phyloP scores from a whole-genome alignment of 2,888 invertebrate species.

The Tribolium freemani region DNA sequence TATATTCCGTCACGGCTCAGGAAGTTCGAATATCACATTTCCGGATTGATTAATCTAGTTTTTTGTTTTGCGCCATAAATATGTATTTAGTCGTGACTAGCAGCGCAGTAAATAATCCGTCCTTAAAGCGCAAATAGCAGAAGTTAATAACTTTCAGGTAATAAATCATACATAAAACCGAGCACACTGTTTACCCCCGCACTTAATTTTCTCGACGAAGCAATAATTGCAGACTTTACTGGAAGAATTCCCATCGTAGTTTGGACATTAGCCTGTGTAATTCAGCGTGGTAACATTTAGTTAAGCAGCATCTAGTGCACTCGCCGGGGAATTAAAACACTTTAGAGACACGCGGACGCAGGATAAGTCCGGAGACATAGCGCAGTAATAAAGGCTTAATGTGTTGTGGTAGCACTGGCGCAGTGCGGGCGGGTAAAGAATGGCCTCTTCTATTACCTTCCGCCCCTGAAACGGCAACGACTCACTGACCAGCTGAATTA shows the following conservation, averaged over 20 bases:
- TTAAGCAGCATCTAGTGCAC: slow-evolving; percentile 52
- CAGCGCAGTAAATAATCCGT: slow-evolving; percentile 21
- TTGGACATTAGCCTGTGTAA: slow-evolving; percentile 41
- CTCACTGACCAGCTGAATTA: slow-evolving; percentile 55
- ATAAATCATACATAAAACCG: slow-evolving; percentile 38
- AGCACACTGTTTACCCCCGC: slow-evolving; percentile 13
- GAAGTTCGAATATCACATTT: slow-evolving; percentile 27
- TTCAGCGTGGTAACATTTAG: slow-evolving; percentile 45
- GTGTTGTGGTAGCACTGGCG: slow-evolving; percentile 55
- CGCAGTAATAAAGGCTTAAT: slow-evolving; percentile 56
- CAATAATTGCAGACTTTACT: slow-evolving; percentile 32
- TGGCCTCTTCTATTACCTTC: slow-evolving; percentile 51
- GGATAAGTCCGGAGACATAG: slow-evolving; percentile 54
- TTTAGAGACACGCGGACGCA: slow-evolving; percentile 53
- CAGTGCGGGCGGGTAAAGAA: slow-evolving; percentile 55
- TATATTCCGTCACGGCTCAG: slow-evolving; percentile 15
- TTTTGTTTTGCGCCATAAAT: slow-evolving; percentile 2
- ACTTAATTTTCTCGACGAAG: slow-evolving; percentile 30
- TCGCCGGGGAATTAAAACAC: slow-evolving; percentile 56
- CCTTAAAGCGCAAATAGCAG: slow-evolving; percentile 27
- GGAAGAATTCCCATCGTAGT: slow-evolving; percentile 33
- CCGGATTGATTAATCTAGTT: slow-evolving; percentile 19
- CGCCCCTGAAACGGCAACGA: slow-evolving; percentile 49
- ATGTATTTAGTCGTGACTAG: slow-evolving; percentile 6
- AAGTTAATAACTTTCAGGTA: slow-evolving; percentile 35